Conservation (phyloP, 2,797 vertebrate species). For the Telmatherina bonti region DNA sequence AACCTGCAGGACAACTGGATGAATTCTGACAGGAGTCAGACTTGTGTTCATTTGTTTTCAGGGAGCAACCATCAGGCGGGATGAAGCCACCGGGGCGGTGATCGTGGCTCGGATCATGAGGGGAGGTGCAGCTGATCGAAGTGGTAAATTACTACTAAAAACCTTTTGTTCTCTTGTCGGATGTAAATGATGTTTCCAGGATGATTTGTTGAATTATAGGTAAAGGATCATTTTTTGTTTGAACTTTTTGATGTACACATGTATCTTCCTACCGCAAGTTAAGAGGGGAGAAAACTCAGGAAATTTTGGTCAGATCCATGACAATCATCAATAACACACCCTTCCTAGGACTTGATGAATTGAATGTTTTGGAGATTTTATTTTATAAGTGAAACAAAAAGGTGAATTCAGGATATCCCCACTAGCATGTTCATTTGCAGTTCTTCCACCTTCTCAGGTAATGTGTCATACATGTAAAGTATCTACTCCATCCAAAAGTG, state of each 20-base stretch:
- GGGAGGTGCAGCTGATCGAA: conserved; percentile 94
- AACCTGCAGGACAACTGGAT: not conserved
- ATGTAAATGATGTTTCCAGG: not conserved
- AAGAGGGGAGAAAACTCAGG: no score
- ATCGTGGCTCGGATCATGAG: conserved; percentile 96
- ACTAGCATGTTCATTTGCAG: not conserved
- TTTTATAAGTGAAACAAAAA: not conserved
- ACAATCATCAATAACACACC: not conserved
- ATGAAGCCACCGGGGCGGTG: conserved; percentile 90
- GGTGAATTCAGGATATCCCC: no score
- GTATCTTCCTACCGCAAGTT: no score
- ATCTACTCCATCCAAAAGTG: not conserved
- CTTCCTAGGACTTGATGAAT: not conserved
- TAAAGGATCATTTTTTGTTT: not conserved
- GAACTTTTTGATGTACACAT: not conserved
- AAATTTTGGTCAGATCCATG: not conserved
- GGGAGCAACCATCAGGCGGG: conserved; percentile 95
- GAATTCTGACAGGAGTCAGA: not conserved
- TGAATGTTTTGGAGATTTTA: not conserved
- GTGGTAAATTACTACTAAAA: conserved; percentile 78
- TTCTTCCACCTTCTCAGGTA: no score
- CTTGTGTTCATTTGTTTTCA: conserved; percentile 60
- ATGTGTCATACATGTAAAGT: no score
- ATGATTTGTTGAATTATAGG: not conserved
- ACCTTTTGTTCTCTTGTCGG: not conserved